These are phyloP conservation scores for Tachyglossus aculeatus DNA, from an alignment of 2,797 vertebrate genomes.

Conservation along the genomic window DNA sequence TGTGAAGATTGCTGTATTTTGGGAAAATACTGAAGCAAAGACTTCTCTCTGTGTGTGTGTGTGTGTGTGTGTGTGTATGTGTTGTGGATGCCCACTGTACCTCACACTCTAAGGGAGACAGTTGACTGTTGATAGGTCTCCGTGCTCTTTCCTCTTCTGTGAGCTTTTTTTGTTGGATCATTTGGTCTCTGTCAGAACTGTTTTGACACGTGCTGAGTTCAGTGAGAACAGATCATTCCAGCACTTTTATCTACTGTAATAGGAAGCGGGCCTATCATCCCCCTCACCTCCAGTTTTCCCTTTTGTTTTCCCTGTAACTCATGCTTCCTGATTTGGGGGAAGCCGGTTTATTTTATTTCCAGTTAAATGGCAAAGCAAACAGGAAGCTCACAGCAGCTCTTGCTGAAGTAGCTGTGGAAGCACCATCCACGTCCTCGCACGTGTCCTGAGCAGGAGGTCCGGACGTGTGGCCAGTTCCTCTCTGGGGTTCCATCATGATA, in stretches of 20 bases:
- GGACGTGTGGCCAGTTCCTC: too few relatives aligned
- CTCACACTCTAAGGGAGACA: constrained; percentile 6
- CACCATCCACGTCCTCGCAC: too few relatives aligned
- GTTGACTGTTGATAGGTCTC: background rate
- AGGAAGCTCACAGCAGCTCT: constrained; percentile 51
- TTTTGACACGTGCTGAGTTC: background rate
- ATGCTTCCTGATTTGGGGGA: constrained; percentile 33
- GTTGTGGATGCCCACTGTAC: constrained; percentile 1
- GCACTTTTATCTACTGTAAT: too few relatives aligned
- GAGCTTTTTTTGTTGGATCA: background rate
- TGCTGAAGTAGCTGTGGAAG: too few relatives aligned
- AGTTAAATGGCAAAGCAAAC: background rate
- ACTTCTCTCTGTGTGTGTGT: constrained; percentile 34
- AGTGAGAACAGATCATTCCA: background rate
- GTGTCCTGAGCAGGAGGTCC: too few relatives aligned
- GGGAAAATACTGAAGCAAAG: constrained; percentile 37
- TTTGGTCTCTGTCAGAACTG: too few relatives aligned
- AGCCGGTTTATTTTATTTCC: constrained; percentile 49
- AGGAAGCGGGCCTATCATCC: too few relatives aligned
- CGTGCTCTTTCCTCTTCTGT: too few relatives aligned
- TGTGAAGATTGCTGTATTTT: constrained; percentile 4
- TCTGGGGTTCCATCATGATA: too few relatives aligned
- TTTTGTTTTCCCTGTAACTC: constrained; percentile 17
- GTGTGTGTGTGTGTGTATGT: constrained; percentile 36
- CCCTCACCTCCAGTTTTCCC: background rate